Evolutionary conservation across 2,888 invertebrate species (phyloP).

Genomic region (Trissolcus brochymenae): DNA sequence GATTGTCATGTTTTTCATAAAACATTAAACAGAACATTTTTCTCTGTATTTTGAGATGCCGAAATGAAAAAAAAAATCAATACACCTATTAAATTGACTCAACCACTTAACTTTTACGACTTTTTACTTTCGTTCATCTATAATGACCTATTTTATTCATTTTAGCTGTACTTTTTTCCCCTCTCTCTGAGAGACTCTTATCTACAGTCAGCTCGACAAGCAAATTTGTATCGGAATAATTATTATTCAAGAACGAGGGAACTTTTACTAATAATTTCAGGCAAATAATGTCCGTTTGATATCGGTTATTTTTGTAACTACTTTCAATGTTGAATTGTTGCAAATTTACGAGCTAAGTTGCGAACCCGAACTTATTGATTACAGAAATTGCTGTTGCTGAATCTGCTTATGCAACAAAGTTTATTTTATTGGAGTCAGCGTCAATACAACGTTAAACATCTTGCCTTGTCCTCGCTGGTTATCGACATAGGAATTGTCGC

Average conservation of each 20-base stretch:
- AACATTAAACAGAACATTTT: background rate
- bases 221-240: conserved; percentile 44
- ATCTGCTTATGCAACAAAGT: conserved; percentile 73
- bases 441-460: conserved; percentile 67
- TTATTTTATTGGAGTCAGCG: conserved; percentile 73
- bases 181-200: conserved; percentile 13
- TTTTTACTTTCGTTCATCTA: conserved; percentile 3
- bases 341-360: conserved; percentile 50
- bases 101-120: conserved; percentile 15
- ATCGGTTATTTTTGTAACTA: conserved; percentile 46
- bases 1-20: background rate
- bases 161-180: background rate
- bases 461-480: conserved; percentile 70
- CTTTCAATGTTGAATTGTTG: conserved; percentile 43
- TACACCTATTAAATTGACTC: conserved; percentile 16
- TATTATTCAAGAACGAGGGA: conserved; percentile 34
- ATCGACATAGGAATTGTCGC: conserved; percentile 72
- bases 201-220: conserved; percentile 8
- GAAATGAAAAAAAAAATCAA: conserved; percentile 6
- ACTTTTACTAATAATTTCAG: conserved; percentile 45
- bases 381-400: conserved; percentile 74
- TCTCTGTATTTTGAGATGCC: background rate
- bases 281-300: conserved; percentile 47
- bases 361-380: conserved; percentile 55
- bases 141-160: conserved; percentile 4